Evolutionary conservation across 1,140 invertebrate species (phyloP), one percentile per base, ranked within the genome.

Genomic region (Calephelis nemesis): DNA sequence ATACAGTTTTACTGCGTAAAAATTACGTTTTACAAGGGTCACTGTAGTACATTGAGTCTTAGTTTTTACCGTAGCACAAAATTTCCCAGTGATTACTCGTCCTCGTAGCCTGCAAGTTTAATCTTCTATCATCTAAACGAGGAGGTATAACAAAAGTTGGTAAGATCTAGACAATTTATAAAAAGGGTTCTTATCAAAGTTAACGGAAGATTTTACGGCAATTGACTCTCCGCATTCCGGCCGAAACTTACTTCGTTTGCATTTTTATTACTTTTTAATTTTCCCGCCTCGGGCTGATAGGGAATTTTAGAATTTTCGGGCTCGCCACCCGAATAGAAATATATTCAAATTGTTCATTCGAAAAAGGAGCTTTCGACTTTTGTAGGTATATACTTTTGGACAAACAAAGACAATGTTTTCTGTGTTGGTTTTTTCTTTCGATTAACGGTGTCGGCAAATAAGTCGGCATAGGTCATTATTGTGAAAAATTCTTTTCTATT

Each of bases 191-290:
- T 65, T 70, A 70, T 70, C 69, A 63, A 47, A 62, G 54, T 49
- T 65, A 58, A 63, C 52, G 40, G 54, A 63, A 63, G 50, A 69
- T 65, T 70, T 70, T 70, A 70, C 69, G 54, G 54, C 69, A 66
- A 70, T 70, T 63, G 52, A 54, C 64, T 58, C 45, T 45, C 68
- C 62, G 68, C 68, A 65, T 54, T 65, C 68, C 63, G 45, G 52
- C 30, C 62, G 47, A 66, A 70, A 70, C 64, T 70, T 70, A 70
- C 69, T 70, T 70, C 63, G 64, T 70, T 70, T 70, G 69, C 69
- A 70, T 70, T 70, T 70, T 70, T 70, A 70, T 70, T 70, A 70
- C 63, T 70, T 70, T 70, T 70, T 70, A 70, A 70, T 70, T 70
- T 70, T 70, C 65, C 62, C 63, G 63, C 69, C 49, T 40, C 63